A percentile compares a stretch with the other conserved stretches of the same genome.
phyloP scores from a whole-genome alignment of 2,797 vertebrate genomes.

The Otolemur crassicaudatus region DNA sequence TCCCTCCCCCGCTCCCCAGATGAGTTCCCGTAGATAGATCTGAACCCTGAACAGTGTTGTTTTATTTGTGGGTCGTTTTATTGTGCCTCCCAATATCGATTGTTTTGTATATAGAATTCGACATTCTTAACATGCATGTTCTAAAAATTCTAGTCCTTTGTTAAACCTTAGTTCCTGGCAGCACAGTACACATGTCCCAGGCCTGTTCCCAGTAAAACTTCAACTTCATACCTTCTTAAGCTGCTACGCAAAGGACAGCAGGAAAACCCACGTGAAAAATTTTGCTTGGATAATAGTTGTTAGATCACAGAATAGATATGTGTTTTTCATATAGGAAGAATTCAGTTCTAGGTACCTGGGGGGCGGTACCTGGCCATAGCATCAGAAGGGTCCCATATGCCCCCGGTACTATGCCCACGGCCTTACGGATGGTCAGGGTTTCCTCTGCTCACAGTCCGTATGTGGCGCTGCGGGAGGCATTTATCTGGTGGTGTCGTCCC shows the following conservation, averaged over 20 bases:
- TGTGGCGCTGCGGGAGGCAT: rapidly evolving
- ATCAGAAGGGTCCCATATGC: neutral
- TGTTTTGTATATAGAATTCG: neutral
- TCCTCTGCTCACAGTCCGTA: rapidly evolving
- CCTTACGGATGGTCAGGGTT: rapidly evolving
- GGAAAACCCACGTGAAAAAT: rapidly evolving
- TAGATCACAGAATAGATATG: neutral
- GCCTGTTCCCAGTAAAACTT: rapidly evolving
- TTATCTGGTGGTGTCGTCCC: neutral
- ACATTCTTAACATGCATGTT: rapidly evolving
- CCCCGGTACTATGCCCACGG: rapidly evolving
- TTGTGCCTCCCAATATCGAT: rapidly evolving
- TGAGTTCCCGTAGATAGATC: neutral
- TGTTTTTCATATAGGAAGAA: rapidly evolving
- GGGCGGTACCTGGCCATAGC: rapidly evolving
- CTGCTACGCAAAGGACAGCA: rapidly evolving
- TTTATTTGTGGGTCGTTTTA: rapidly evolving
- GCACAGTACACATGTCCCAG: rapidly evolving
- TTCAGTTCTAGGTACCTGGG: rapidly evolving
- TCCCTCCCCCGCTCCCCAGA: rapidly evolving
- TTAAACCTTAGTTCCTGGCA: neutral
- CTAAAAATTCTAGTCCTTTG: too few relatives aligned
- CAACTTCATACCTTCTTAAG: neutral
- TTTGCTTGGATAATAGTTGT: neutral
- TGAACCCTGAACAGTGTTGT: neutral